Evolutionary conservation across 2,113 vertebrate genomes (phyloP).

Genomic region (Pelodiscus sinensis): DNA sequence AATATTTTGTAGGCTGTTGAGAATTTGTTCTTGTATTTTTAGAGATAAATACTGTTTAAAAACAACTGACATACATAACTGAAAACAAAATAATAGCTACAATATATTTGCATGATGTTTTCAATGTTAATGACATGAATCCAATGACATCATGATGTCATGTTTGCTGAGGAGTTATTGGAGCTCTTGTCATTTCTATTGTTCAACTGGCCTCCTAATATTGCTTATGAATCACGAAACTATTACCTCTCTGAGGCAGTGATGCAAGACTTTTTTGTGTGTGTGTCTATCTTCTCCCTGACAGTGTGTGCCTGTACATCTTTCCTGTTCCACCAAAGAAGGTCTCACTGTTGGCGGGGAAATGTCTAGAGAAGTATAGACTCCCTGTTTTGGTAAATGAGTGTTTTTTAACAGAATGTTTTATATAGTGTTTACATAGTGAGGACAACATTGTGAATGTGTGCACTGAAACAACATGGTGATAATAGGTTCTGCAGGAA

Average conservation of each 20-base stretch:
- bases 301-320: background rate
- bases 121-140: background rate
- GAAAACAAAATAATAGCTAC: background rate
- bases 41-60: background rate
- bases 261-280: rapidly evolving
- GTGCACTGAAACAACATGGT: background rate
- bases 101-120: background rate
- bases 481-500: background rate
- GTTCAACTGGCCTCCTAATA: background rate
- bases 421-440: background rate
- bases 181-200: background rate
- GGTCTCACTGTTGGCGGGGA: background rate
- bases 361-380: too few relatives aligned
- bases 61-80: background rate
- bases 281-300: background rate
- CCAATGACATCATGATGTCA: background rate
- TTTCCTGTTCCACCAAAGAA: background rate
- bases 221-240: background rate
- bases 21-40: background rate
- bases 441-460: background rate
- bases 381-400: too few relatives aligned
- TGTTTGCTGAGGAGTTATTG: background rate
- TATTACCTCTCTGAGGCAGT: background rate
- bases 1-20: background rate
- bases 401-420: background rate